Evolutionary conservation across 2,888 invertebrate genomes (phyloP), one percentile per base, ranked within the genome.

Genomic region (Atherix ibis): DNA sequence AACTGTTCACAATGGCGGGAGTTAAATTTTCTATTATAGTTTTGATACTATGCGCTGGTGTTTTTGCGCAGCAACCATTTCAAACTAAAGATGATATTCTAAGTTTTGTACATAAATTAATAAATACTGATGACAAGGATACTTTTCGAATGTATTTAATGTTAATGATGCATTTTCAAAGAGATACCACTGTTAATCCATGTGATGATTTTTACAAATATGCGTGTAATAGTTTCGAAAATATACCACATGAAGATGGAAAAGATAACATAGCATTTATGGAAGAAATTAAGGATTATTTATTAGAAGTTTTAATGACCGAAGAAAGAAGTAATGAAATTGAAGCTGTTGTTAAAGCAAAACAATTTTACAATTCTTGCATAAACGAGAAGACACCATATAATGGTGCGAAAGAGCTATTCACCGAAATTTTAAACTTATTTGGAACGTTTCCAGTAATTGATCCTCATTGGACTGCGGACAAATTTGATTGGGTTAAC

Each of bases 401-500:
- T 8, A 35, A 18, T 10, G n/a, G 18, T 3, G 4, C 3, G 3
- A 31, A 18, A 12, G 26, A 31, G 2, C 18, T 24, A 9, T 34
- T 29, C 16, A 10, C 29, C n/a, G 12, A 17, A 4, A 13, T 19
- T 12, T 22, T 28, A 16, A 16, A 29, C 13, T 3, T 34, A 6
- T 29, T 29, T 12, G 35, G 35, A 10, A 25, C 31, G 2, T 35
- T 30, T 30, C 31, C 35, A 2, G 26, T n/a, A 2, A 4, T 35
- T 9, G 25, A 35, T 13, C 5, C 26, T 2, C 25, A 18, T 5
- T 35, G 35, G 35, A 17, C 15, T 24, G 26, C 16, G 5, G 6
- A 27, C 3, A 1, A 25, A 8, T 35, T 35, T n/a, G 31, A 35
- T 26, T 35, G 35, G 35, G 4, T 35, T n/a, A 35, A 35, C 13